phyloP scores from a whole-genome alignment of 2,113 vertebrate species.

The Ardeotis arabs region DNA sequence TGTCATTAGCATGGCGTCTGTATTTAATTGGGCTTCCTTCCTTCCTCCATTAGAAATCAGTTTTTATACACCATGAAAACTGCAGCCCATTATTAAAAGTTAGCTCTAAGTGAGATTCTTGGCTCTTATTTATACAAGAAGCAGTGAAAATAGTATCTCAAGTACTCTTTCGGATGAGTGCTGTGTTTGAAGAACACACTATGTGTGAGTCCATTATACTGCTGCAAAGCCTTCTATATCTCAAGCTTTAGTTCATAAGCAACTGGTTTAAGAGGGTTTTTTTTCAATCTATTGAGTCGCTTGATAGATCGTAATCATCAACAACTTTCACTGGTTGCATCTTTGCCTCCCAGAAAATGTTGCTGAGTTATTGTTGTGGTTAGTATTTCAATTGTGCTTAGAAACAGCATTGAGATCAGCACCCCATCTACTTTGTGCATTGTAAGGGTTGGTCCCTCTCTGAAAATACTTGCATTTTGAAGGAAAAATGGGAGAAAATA shows the following conservation, averaged over 20 bases:
- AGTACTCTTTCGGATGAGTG: not conserved
- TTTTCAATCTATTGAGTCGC: not conserved
- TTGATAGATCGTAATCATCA: not conserved
- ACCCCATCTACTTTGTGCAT: not conserved
- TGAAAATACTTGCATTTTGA: not conserved
- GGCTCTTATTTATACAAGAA: conserved; percentile 9
- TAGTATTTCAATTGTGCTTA: not conserved
- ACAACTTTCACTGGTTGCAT: conserved; percentile 4
- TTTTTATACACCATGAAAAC: conserved; percentile 45
- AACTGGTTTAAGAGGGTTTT: not conserved
- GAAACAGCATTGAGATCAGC: not conserved
- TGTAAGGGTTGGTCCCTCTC: not conserved
- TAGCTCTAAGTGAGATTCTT: conserved; percentile 18
- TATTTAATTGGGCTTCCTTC: conserved; percentile 67
- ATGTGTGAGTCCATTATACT: not conserved
- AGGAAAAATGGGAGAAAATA: not conserved
- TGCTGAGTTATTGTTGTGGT: not conserved
- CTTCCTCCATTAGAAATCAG: conserved; percentile 58
- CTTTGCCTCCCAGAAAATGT: conserved; percentile 1
- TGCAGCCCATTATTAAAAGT: conserved; percentile 40
- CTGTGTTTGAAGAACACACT: not conserved
- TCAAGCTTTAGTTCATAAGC: not conserved
- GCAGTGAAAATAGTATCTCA: conserved; percentile 6
- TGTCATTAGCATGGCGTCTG: conserved; percentile 66
- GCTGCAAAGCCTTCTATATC: not conserved